Base-by-base conservation (phyloP, 2,888 invertebrate genomes). In the Nephrocerus scutellatus region DNA sequence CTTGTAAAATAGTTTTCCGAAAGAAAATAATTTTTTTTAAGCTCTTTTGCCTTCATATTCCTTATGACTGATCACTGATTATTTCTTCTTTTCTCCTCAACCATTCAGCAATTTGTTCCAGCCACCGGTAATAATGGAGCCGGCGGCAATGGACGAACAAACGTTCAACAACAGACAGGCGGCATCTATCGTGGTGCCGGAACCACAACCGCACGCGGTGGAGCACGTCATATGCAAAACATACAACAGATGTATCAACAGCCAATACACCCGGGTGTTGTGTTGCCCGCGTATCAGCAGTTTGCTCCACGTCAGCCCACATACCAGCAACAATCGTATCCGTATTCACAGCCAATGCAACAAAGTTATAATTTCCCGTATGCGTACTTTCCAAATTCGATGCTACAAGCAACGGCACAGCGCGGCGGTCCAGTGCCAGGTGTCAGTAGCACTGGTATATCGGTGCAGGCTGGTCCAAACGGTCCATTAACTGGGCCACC, bases 381-480 rank as follows among this genome's bases (percentile, higher is more conserved):
- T 43, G 46, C 39, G 34, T 49, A 46, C 8, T 53, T 44, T 46
- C 33, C 46, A 30, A 47, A 43, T 26, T 47, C 47, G 18, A 46
- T 50, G 30, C 54, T 59, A 22, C 55, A 54, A 26, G 52, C 56
- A n/a, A 52, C 47, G 22, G 38, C 55, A 19, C 62, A 63, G 43
- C 55, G 57, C 13, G 57, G 59, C 12, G 52, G 50, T 13, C 52
- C 59, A 20, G 60, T 60, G 8, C 55, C 55, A 5, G 58, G 55
- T 38, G 48, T 56, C 19, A 33, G 23, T 25, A 41, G 50, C 16
- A 60, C 45, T 45, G 48, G 53, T 14, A 53, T 61, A 46, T 45
- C 60, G 2, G 63, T 60, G 6, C 63, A 62, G 43, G 40, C 57
- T 9, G 60, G 60, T 13, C 58, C 57, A 4, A 58, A 59, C 45